A percentile compares a stretch with the other conserved stretches of the same genome.
Conservation (phyloP, 2,797 vertebrate species). For the Malacoctenus gilli region DNA sequence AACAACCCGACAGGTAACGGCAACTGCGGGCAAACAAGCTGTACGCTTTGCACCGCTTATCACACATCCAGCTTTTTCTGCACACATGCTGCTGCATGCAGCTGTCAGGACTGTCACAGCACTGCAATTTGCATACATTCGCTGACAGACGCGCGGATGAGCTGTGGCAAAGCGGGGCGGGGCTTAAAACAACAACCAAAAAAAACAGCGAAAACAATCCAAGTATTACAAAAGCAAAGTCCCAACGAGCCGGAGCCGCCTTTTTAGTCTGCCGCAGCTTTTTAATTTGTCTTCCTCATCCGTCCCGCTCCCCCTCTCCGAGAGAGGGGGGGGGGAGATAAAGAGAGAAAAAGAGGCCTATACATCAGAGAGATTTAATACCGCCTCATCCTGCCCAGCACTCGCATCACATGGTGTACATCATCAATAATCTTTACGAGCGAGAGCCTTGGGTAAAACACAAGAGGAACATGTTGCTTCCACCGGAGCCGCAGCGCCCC, state of each 20-base stretch:
- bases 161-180: not conserved
- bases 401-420: slow-evolving; percentile 62
- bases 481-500: slow-evolving; percentile 36
- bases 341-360: slow-evolving; percentile 41
- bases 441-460: slow-evolving; percentile 55
- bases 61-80: slow-evolving; percentile 19
- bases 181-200: not conserved
- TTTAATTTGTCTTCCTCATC: slow-evolving; percentile 49
- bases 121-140: slow-evolving; percentile 1
- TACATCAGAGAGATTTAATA: slow-evolving; percentile 71
- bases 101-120: not conserved
- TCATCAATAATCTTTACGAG: slow-evolving; percentile 71
- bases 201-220: too few relatives aligned
- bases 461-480: slow-evolving; percentile 51
- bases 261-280: slow-evolving; percentile 8
- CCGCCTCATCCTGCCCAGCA: slow-evolving; percentile 46
- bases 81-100: slow-evolving; percentile 35
- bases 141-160: slow-evolving; percentile 7
- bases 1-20: slow-evolving; percentile 44
- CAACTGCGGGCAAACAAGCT: slow-evolving; percentile 29
- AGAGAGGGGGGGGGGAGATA: slow-evolving; percentile 10
- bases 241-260: slow-evolving; percentile 2
- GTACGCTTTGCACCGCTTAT: slow-evolving; percentile 8
- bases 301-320: slow-evolving; percentile 11
- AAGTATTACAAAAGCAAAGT: slow-evolving; percentile 1